Conservation (phyloP, 1,140 invertebrate genomes). For the Gryllus bimaculatus region DNA sequence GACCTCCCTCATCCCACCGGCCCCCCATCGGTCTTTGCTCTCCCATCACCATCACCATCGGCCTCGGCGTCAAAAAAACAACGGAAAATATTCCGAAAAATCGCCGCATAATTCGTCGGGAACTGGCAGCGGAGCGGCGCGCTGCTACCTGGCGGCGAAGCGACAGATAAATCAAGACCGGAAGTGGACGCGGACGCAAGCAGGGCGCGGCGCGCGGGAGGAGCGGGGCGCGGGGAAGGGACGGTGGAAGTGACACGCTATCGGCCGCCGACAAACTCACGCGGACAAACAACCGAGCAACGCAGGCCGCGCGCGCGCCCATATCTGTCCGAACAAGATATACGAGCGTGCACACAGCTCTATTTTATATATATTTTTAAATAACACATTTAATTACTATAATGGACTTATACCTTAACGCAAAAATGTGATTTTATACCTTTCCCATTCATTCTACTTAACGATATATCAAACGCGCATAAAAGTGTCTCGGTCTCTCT, state of each 20-base stretch:
- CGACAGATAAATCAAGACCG: constrained; percentile 35
- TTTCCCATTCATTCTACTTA: constrained; percentile 20
- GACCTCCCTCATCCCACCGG: not conserved
- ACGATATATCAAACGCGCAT: constrained; percentile 21
- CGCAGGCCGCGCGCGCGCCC: too few species aligned
- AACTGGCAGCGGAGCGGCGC: not conserved
- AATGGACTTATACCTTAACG: constrained; percentile 19
- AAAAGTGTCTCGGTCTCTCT: constrained; percentile 7
- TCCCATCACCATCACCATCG: not conserved
- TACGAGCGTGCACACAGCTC: not conserved
- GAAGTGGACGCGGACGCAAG: constrained; percentile 28
- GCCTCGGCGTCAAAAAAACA: not conserved
- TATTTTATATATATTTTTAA: constrained; percentile 10
- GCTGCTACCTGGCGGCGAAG: not conserved
- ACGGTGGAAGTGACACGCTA: constrained; percentile 19
- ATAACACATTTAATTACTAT: constrained; percentile 20
- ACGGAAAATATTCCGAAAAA: not conserved
- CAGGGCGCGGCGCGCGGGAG: constrained; percentile 8
- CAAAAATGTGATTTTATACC: constrained; percentile 20
- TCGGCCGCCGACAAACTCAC: not conserved
- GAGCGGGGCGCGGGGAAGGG: constrained; percentile 19
- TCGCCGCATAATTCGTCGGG: not conserved
- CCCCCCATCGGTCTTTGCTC: not conserved
- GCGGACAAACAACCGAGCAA: not conserved
- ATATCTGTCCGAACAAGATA: not conserved